These are phyloP conservation scores for Microplitis mediator DNA, from an alignment of 1,140 invertebrate genomes.

Conservation along the genomic window DNA sequence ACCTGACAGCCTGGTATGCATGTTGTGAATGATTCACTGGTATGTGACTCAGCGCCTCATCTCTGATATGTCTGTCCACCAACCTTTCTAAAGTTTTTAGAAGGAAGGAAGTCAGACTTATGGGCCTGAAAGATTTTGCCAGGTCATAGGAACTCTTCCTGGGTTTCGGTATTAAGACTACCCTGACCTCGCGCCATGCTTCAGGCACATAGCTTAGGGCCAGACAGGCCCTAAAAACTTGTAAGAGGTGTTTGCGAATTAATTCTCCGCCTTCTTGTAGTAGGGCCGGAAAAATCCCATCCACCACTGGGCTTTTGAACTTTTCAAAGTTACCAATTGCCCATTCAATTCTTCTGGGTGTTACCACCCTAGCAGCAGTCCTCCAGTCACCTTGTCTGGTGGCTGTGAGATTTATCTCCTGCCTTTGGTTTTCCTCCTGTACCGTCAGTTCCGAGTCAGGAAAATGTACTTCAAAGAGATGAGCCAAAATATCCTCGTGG, in stretches of 20 bases:
- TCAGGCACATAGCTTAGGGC: not conserved
- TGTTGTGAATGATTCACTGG: too few species aligned
- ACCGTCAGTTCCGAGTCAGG: not conserved
- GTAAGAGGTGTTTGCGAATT: not conserved
- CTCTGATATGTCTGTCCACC: too few species aligned
- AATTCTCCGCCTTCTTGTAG: too few species aligned
- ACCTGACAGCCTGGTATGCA: too few species aligned
- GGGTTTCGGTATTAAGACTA: too few species aligned
- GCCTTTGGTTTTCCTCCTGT: too few species aligned
- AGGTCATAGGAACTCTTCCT: not conserved
- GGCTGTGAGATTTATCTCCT: not conserved
- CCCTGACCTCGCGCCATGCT: not conserved
- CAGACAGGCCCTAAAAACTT: not conserved
- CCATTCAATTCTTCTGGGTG: not conserved
- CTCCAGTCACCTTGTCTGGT: not conserved
- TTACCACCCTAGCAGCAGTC: not conserved
- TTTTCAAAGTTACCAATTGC: not conserved
- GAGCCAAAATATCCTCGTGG: not conserved
- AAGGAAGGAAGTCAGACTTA: not conserved
- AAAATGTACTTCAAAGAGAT: not conserved
- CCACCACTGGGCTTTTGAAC: not conserved
- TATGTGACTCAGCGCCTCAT: too few species aligned
- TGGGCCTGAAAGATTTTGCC: not conserved
- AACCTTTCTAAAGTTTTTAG: not conserved
- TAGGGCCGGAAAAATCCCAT: not conserved